Evolutionary conservation across 2,113 vertebrate species (phyloP).

Genomic region (Zeus faber): DNA sequence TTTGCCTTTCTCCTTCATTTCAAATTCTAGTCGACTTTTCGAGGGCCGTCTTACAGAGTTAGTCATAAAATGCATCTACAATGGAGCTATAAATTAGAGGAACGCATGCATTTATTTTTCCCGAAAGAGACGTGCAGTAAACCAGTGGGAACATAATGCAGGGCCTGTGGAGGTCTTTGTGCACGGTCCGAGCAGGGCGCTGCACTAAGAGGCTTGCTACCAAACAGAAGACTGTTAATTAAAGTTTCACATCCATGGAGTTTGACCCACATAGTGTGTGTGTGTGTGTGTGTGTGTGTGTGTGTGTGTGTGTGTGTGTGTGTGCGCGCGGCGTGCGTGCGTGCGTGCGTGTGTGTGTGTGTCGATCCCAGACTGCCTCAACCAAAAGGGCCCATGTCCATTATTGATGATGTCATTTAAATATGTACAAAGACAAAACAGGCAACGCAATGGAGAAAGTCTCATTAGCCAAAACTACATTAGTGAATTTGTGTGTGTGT

Average conservation of each 20-base stretch:
- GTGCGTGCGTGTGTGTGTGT: constrained; percentile 6
- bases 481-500: neutral
- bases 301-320: constrained; percentile 14
- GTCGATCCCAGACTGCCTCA: constrained; percentile 21
- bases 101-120: too few species aligned
- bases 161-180: neutral
- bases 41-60: too few species aligned
- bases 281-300: constrained; percentile 6
- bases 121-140: too few species aligned
- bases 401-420: constrained; percentile 71
- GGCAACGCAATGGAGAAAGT: constrained; percentile 11
- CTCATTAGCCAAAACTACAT: neutral
- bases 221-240: constrained; percentile 33
- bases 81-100: too few species aligned
- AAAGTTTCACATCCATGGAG: constrained; percentile 28
- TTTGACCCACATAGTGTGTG: constrained; percentile 26
- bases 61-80: too few species aligned
- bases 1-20: too few species aligned
- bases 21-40: too few species aligned
- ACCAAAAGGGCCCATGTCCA: constrained; percentile 47
- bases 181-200: too few species aligned
- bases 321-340: constrained; percentile 2
- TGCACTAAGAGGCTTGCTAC: constrained; percentile 26
- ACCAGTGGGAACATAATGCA: too few species aligned
- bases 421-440: constrained; percentile 72